phyloP scores from a whole-genome alignment of 2,113 vertebrate genomes.

The Catharus fuscescens region DNA sequence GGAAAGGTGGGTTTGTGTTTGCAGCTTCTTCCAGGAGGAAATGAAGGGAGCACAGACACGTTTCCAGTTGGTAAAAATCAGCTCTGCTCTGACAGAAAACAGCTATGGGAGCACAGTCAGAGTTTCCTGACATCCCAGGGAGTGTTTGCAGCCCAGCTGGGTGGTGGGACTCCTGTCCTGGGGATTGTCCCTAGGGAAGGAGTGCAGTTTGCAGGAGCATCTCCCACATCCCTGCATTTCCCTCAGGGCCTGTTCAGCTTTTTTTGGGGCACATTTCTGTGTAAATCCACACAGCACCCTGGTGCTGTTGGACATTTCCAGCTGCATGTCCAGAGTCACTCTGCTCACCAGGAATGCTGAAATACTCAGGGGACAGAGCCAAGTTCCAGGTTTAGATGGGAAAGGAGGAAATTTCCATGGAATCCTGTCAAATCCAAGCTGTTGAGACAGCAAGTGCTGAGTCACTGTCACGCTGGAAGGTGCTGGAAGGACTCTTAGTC shows the following conservation, averaged over 20 bases:
- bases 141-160: not conserved
- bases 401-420: not conserved
- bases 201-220: not conserved
- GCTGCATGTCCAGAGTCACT: not conserved
- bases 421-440: not conserved
- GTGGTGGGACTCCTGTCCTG: rapidly evolving
- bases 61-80: not conserved
- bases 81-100: not conserved
- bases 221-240: rapidly evolving
- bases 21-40: not conserved
- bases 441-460: not conserved
- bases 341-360: not conserved
- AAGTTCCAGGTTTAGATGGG: not conserved
- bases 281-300: not conserved
- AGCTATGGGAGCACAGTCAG: not conserved
- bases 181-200: rapidly evolving
- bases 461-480: not conserved
- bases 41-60: rapidly evolving
- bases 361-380: not conserved
- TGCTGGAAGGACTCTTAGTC: not conserved
- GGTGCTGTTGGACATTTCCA: rapidly evolving
- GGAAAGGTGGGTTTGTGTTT: not conserved
- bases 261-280: not conserved
- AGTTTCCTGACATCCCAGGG: not conserved
- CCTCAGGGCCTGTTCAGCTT: not conserved